Percentiles rank a stretch among this genome's conserved stretches.
These are phyloP conservation scores for Drosophila littoralis DNA, from an alignment of 1,140 invertebrate species.

Conservation along the genomic window DNA sequence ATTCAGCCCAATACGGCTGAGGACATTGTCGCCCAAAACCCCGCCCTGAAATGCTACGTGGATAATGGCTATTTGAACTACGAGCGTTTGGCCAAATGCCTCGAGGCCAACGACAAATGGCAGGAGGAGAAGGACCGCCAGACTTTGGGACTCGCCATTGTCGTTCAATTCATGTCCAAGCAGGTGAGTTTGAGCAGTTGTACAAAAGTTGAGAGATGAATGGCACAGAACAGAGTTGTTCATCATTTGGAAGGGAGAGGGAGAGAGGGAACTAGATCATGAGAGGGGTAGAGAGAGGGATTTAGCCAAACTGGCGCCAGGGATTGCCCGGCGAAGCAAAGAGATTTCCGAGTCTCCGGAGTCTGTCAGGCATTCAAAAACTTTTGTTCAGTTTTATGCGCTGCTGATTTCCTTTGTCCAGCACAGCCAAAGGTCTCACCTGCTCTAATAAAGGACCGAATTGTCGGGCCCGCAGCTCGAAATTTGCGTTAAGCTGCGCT, in stretches of 20 bases:
- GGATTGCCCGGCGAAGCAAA: constrained; percentile 25
- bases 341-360: constrained; percentile 7
- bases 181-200: constrained; percentile 49
- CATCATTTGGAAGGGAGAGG: background rate
- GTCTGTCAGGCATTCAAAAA: constrained; percentile 17
- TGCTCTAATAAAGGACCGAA: constrained; percentile 73
- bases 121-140: constrained; percentile 46
- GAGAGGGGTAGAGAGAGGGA: constrained; percentile 42
- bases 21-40: constrained; percentile 40
- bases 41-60: constrained; percentile 52
- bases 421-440: constrained; percentile 21
- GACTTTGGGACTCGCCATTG: constrained; percentile 57
- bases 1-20: background rate
- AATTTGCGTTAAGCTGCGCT: constrained; percentile 77
- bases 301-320: constrained; percentile 65
- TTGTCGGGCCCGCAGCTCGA: constrained; percentile 36
- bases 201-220: constrained; percentile 3
- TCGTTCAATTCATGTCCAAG: constrained; percentile 64
- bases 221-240: background rate
- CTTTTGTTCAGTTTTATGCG: constrained; percentile 34
- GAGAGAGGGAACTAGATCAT: constrained; percentile 6
- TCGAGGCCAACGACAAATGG: constrained; percentile 39
- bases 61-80: constrained; percentile 48
- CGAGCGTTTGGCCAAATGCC: constrained; percentile 42
- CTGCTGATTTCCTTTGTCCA: constrained; percentile 23